Evolutionary conservation across 35 echinoderm and acorn worm genomes (phyloP).

Genomic region (Ophioderma brevispina): DNA sequence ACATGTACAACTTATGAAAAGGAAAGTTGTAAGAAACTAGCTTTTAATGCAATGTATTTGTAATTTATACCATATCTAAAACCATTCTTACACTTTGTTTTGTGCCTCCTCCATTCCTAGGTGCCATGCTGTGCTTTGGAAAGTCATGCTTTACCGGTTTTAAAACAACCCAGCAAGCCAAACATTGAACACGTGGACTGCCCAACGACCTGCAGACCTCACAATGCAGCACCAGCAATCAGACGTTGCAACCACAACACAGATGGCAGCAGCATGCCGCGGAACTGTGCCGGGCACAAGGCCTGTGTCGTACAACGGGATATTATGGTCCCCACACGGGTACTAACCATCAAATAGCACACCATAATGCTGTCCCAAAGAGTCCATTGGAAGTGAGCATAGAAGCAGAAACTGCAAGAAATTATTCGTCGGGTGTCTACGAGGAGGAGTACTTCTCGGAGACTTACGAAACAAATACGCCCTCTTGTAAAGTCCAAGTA

Average conservation of each 20-base stretch:
- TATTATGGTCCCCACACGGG: background rate
- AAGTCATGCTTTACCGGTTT: constrained; percentile 88
- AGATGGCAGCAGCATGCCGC: background rate
- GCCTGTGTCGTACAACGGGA: background rate
- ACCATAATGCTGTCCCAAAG: constrained; percentile 60
- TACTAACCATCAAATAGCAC: background rate
- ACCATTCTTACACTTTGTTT: too few species aligned
- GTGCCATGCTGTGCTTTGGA: constrained; percentile 97
- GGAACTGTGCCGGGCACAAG: background rate
- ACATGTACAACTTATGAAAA: too few species aligned
- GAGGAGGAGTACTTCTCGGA: constrained; percentile 69
- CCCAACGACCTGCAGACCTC: constrained; percentile 24
- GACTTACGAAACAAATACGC: constrained; percentile 69
- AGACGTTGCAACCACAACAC: constrained; percentile 24
- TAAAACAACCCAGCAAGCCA: constrained; percentile 88
- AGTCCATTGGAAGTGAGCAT: constrained; percentile 61
- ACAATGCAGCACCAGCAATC: background rate
- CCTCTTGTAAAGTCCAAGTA: constrained; percentile 33
- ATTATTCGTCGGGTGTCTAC: constrained; percentile 76
- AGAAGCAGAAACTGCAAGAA: constrained; percentile 78
- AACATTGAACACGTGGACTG: constrained; percentile 44
- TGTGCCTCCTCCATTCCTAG: too few species aligned
- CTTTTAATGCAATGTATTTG: too few species aligned
- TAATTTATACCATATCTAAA: too few species aligned
- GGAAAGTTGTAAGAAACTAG: too few species aligned